Percentiles rank a stretch among this genome's conserved stretches.
phyloP scores from a whole-genome alignment of 2,888 invertebrate genomes.

The Lampropteryx suffumata region DNA sequence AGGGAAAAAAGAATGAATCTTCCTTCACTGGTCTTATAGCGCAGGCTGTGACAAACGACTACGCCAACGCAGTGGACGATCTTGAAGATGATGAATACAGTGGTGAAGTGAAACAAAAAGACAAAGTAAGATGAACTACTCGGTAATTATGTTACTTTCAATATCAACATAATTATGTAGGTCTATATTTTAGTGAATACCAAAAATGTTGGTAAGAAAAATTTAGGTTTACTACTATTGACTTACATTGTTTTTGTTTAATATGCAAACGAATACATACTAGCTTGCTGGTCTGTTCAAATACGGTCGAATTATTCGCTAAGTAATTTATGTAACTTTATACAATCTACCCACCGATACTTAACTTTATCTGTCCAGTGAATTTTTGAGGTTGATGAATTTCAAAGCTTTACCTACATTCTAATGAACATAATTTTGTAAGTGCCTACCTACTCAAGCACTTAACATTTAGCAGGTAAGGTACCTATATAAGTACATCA shows the following conservation, averaged over 20 bases:
- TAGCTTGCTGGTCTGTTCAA: background rate
- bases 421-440: no score
- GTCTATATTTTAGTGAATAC: constrained; percentile 44
- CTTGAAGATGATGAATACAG: constrained; percentile 56
- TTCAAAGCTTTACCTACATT: no score
- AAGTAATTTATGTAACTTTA: background rate
- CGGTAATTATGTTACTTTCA: background rate
- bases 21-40: constrained; percentile 67
- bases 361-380: background rate
- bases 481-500: no score
- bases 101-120: constrained; percentile 42
- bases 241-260: constrained; percentile 1
- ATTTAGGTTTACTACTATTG: no score
- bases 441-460: no score
- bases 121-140: constrained; percentile 52
- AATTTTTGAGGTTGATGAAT: background rate
- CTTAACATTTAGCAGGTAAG: no score
- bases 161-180: constrained; percentile 4
- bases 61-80: constrained; percentile 53
- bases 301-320: background rate
- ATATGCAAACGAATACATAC: background rate
- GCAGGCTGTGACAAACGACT: constrained; percentile 66
- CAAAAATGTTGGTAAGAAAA: constrained; percentile 51
- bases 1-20: constrained; percentile 65
- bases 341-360: constrained; percentile 7